Conservation (phyloP, 2,888 invertebrate species). For the Drosophila pseudotalamancana region DNA sequence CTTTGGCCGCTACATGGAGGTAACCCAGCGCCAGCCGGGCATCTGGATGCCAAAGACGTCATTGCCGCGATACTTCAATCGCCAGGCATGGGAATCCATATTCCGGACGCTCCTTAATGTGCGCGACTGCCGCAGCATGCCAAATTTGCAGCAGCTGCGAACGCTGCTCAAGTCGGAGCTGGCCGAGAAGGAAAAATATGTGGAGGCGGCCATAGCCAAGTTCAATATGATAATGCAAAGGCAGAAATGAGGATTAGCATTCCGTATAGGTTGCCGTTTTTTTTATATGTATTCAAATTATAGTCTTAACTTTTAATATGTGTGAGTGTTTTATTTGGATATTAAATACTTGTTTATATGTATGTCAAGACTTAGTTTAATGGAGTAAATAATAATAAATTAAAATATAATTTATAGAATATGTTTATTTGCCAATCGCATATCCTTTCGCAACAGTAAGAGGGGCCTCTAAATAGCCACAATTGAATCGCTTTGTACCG, state of each 20-base stretch:
- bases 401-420: not conserved
- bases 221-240: slow-evolving; percentile 78
- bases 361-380: no score
- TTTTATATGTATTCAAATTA: not conserved
- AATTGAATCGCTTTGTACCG: slow-evolving; percentile 53
- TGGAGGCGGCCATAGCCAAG: slow-evolving; percentile 77
- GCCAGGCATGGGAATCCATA: slow-evolving; percentile 91
- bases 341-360: no score
- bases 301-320: not conserved
- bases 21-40: slow-evolving; percentile 85
- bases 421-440: not conserved
- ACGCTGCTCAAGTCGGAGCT: slow-evolving; percentile 80
- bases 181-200: slow-evolving; percentile 79
- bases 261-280: no score
- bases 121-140: slow-evolving; percentile 90
- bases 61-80: slow-evolving; percentile 87
- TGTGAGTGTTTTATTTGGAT: no score
- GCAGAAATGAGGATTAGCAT: slow-evolving; percentile 9
- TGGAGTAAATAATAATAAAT: not conserved
- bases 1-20: slow-evolving; percentile 95
- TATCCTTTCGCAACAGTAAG: slow-evolving; percentile 12
- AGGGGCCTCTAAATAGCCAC: slow-evolving; percentile 36
- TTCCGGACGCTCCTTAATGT: slow-evolving; percentile 93
- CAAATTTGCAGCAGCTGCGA: slow-evolving; percentile 86
- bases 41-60: slow-evolving; percentile 81